Percentiles rank a stretch among this genome's conserved stretches.
These are phyloP conservation scores for Trachymyrmex cornetzi DNA, from an alignment of 1,140 invertebrate species.

Conservation along the genomic window DNA sequence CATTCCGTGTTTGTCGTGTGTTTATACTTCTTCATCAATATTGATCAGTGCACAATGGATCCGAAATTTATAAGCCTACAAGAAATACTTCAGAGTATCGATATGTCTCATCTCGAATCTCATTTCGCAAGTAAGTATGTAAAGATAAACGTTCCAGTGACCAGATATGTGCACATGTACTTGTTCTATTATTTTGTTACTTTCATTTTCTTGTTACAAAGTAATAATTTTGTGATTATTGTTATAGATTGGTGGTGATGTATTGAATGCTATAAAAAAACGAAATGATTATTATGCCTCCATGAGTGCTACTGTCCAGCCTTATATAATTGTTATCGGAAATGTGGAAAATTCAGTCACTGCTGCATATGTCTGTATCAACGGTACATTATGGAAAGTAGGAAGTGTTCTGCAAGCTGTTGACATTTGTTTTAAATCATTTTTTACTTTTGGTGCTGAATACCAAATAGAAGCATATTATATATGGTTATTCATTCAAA, in stretches of 20 bases:
- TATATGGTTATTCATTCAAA: conserved; percentile 19
- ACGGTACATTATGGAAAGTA: conserved; percentile 1
- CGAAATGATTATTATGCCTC: conserved; percentile 8
- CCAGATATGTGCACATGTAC: too few species aligned
- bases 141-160: too few species aligned
- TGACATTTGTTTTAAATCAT: conserved; percentile 6
- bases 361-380: conserved; percentile 8
- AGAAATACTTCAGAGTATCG: too few species aligned
- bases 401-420: conserved; percentile 26
- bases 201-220: neutral
- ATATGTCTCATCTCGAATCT: too few species aligned
- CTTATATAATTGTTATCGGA: conserved; percentile 15
- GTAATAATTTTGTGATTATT: neutral
- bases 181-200: neutral
- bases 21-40: too few species aligned
- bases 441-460: conserved; percentile 1
- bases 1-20: too few species aligned
- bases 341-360: conserved; percentile 23
- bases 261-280: conserved; percentile 28
- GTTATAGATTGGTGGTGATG: conserved; percentile 1
- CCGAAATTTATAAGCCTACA: too few species aligned
- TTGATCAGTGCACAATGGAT: too few species aligned
- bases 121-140: too few species aligned
- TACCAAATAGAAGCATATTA: conserved; percentile 21
- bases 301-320: conserved; percentile 8